Percentiles rank a stretch among this genome's conserved stretches.
Evolutionary conservation across 2,113 vertebrate species (phyloP).

Genomic region (Varanus komodoensis): DNA sequence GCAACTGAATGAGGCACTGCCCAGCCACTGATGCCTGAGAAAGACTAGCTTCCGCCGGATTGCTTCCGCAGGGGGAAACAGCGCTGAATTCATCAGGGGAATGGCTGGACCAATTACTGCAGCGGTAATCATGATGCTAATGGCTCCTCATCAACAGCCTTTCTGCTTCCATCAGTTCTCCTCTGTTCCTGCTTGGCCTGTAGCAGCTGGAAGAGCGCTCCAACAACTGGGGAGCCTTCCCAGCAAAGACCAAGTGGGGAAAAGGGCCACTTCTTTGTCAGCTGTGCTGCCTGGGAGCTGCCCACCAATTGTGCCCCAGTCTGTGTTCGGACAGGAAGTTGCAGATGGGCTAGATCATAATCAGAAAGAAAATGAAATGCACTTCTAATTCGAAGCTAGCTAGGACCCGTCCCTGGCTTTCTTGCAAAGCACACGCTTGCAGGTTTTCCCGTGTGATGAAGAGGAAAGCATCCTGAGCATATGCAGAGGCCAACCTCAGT

Average conservation of each 20-base stretch:
- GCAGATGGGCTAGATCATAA: too few relatives aligned
- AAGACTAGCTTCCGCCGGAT: background rate
- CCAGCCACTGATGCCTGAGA: background rate
- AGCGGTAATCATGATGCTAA: background rate
- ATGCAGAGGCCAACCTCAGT: background rate
- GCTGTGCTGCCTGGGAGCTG: constrained; percentile 9
- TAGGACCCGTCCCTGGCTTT: background rate
- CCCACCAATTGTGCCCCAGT: too few relatives aligned
- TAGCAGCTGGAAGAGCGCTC: background rate
- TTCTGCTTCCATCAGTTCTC: too few relatives aligned
- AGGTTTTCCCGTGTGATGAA: background rate
- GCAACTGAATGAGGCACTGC: background rate
- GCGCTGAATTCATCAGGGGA: background rate
- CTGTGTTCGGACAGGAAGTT: too few relatives aligned
- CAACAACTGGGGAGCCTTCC: background rate
- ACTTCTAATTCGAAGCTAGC: too few relatives aligned
- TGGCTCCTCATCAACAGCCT: background rate
- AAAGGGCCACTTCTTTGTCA: background rate
- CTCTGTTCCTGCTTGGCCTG: background rate
- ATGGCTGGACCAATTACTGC: background rate
- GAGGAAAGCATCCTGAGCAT: background rate
- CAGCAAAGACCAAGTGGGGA: background rate
- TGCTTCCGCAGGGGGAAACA: background rate
- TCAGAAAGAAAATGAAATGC: too few relatives aligned
- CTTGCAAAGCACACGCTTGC: background rate